phyloP scores from a whole-genome alignment of 2,888 invertebrate genomes.

The Andrena trimmerana region DNA sequence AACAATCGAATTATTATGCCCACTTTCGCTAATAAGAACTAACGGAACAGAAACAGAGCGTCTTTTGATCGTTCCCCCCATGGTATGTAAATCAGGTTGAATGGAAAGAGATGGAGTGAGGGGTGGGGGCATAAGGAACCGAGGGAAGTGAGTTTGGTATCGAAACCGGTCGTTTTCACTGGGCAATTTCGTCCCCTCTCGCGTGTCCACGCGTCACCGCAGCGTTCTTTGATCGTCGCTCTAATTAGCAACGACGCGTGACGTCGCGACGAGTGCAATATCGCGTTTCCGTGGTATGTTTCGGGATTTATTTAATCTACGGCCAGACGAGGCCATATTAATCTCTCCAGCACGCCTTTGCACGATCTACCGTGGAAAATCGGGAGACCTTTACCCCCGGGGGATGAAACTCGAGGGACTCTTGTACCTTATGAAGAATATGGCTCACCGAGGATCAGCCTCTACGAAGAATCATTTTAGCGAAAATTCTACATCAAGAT shows the following conservation, averaged over 20 bases:
- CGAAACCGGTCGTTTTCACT: slow-evolving; percentile 64
- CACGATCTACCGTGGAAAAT: background rate
- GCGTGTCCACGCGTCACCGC: slow-evolving; percentile 19
- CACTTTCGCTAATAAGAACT: slow-evolving; percentile 38
- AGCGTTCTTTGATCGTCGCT: slow-evolving; percentile 48
- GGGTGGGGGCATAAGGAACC: slow-evolving; percentile 25
- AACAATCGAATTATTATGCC: slow-evolving; percentile 37
- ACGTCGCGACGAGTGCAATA: slow-evolving; percentile 31
- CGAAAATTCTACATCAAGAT: no score
- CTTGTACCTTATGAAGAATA: background rate
- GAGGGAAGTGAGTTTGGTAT: slow-evolving; percentile 50
- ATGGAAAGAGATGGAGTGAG: background rate
- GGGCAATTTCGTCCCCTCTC: slow-evolving; percentile 59
- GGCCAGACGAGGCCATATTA: background rate
- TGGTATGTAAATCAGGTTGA: slow-evolving; percentile 43
- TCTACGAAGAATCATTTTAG: no score
- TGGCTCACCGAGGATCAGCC: background rate
- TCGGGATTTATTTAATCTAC: slow-evolving; percentile 29
- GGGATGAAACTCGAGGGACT: background rate
- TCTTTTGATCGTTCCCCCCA: slow-evolving; percentile 53
- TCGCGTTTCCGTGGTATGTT: slow-evolving; percentile 27
- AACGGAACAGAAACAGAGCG: slow-evolving; percentile 47
- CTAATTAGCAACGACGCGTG: slow-evolving; percentile 53
- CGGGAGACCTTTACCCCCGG: background rate
- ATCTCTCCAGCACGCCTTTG: background rate